Evolutionary conservation across 2,888 invertebrate species (phyloP), one percentile per base, ranked within the genome.

Genomic region (Allacma fusca): DNA sequence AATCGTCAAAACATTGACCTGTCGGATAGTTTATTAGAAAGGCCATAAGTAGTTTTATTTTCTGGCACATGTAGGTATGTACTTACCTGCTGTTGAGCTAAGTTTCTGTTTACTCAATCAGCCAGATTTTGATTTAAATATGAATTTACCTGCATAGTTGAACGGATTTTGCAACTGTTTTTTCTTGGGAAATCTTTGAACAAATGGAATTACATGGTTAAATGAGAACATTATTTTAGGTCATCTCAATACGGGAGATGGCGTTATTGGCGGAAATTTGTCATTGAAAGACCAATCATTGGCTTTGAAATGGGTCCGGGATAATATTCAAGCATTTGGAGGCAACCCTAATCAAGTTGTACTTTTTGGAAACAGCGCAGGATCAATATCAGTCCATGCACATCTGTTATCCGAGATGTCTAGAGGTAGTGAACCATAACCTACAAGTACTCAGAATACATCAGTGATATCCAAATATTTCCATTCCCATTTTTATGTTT

Each of bases 311-410:
- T 78, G 78, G 78, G 76, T 78, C 5, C 64, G 71, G 16, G 34
- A 70, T 13, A 76, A 78, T 43, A 78, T 78, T 50, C 7, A 34
- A 1, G 23, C 24, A 1, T 76, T 76, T 64, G 70, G 71, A 23
- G 76, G 76, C 7, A 44, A 76, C 43, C 64, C 69, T n/a, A 64
- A 64, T 1, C 59, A 62, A 72, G 77, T 80, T 16, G 64, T 67
- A 13, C 23, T 80, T 0, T 80, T 80, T 57, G 80, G 80, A 16
- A 78, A 77, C 43, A 72, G 72, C n/a, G 68, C 74, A 19, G 80
- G 80, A 1, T 65, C 67, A 7, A 73, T 78, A 50, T 34, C 28
- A 12, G 76, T 78, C 12, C 57, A 67, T 40, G 23, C 65, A 9
- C 76, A 70, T 1, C 12, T 80, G 12, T n/a, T 80, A 23, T 78